Evolutionary conservation across 1,140 invertebrate species (phyloP).

Genomic region (Drosophila pseudoananassae): DNA sequence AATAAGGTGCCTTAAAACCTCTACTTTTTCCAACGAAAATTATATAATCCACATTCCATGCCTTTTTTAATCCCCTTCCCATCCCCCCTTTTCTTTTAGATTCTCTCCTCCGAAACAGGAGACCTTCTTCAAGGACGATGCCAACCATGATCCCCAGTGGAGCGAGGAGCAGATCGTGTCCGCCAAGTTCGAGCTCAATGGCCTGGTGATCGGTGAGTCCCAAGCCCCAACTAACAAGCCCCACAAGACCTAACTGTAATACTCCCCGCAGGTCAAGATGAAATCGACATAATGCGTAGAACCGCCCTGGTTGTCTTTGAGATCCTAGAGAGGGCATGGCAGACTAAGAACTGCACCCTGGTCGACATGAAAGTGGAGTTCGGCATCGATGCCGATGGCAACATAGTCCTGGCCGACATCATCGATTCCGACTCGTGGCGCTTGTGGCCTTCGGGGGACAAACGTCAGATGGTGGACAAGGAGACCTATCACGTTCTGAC

Average conservation of each 20-base stretch:
- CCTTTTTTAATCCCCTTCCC: too few species aligned
- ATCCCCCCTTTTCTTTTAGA: constrained; percentile 38
- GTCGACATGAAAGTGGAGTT: constrained; percentile 99
- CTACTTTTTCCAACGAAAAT: too few species aligned
- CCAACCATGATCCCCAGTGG: constrained; percentile 99
- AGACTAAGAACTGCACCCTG: constrained; percentile 93
- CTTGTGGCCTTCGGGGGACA: constrained; percentile 98
- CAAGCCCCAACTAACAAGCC: background rate
- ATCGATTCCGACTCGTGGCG: constrained; percentile 99
- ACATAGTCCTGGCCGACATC: constrained; percentile 96
- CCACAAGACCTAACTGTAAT: background rate
- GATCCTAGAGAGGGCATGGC: constrained; percentile 96
- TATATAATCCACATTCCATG: too few species aligned
- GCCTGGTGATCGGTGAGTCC: constrained; percentile 88
- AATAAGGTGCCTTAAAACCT: constrained; percentile 19
- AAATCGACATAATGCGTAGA: constrained; percentile 94
- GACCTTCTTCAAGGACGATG: constrained; percentile 99
- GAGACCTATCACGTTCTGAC: constrained; percentile 97
- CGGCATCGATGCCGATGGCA: constrained; percentile 91
- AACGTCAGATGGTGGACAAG: constrained; percentile 98
- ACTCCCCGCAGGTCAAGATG: constrained; percentile 86
- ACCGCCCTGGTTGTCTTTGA: constrained; percentile 95
- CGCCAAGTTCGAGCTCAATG: constrained; percentile 92
- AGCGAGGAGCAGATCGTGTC: constrained; percentile 96
- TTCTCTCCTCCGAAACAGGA: constrained; percentile 94